Evolutionary conservation across 2,113 vertebrate species (phyloP), one percentile per base, ranked within the genome.

Genomic region (Sinocyclocheilus grahami): DNA sequence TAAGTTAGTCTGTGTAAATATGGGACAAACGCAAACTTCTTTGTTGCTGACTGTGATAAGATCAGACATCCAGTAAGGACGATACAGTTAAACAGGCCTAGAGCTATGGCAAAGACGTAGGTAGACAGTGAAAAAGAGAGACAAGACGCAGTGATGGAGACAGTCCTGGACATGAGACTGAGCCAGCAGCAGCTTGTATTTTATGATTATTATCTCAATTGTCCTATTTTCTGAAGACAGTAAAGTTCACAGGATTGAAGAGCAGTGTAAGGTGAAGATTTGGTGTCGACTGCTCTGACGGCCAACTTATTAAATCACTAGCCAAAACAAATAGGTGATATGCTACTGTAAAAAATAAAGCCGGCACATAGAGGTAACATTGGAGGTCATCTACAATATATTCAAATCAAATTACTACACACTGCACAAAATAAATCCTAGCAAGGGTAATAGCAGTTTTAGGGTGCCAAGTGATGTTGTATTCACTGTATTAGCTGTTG

Each of bases 1-100:
- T 71, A 81, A 53, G 67, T 14, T 14, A 37, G 81, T 67, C 80
- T 86, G 84, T n/a, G 51, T 83, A 78, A 88, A 27, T 67, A 86
- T 22, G 80, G 30, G 82, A 69, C 77, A 60, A 72, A 82, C 76
- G 30, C 39, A 85, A 85, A 87, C 72, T 78, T 11, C 86, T 63
- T 65, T 82, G 85, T 86, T 87, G 63, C n/a, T 20, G 8, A n/a
- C 8, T 78, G 74, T 83, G 85, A 85, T 85, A 85, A 89, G 67
- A 85, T 86, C 85, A 86, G n/a, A 58, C 22, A 74, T 53, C 14
- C 37, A 81, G 53, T 60, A 22, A 55, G 24, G 80, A 53, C 12
- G 75, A 88, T 27, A 71, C 79, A 67, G 60, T 30, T 20, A 62
- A 33, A 77, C 33, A 82, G n/a, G 85, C 72, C 71, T 83, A 12